A percentile compares a stretch with the other conserved stretches of the same genome.
Conservation (phyloP, 2,113 vertebrate genomes). For the Misgurnus anguillicaudatus region DNA sequence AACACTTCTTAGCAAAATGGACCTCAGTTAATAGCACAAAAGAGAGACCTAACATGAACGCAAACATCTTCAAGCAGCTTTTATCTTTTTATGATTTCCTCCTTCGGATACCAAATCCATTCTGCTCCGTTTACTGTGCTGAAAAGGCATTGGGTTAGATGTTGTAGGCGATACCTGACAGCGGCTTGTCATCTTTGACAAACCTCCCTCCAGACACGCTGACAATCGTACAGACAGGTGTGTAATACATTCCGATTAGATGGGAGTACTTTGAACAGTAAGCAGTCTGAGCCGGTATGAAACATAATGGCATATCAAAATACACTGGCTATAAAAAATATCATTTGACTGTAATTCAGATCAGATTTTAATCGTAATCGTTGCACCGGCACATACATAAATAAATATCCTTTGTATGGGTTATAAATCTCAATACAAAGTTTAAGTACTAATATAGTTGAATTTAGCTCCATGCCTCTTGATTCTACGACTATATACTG, state of each 20-base stretch:
- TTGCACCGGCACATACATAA: conserved; percentile 77
- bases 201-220: conserved; percentile 31
- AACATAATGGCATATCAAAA: conserved; percentile 73
- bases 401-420: conserved; percentile 77
- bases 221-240: conserved; percentile 35
- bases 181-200: conserved; percentile 41
- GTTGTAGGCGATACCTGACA: conserved; percentile 45
- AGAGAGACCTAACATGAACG: conserved; percentile 58
- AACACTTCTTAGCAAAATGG: conserved; percentile 64
- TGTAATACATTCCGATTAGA: conserved; percentile 71
- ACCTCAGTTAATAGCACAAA: conserved; percentile 69
- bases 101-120: conserved; percentile 39
- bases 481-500: conserved; percentile 17
- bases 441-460: conserved; percentile 59
- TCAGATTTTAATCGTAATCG: conserved; percentile 62
- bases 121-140: conserved; percentile 47
- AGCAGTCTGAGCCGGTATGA: conserved; percentile 62
- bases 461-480: conserved; percentile 44
- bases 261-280: conserved; percentile 39
- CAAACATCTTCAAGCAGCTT: conserved; percentile 65
- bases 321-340: conserved; percentile 80
- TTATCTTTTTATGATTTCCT: conserved; percentile 45
- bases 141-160: conserved; percentile 43
- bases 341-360: conserved; percentile 67
- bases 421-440: conserved; percentile 79